These are phyloP conservation scores for Zeuzera pyrina DNA, from an alignment of 2,888 invertebrate genomes.

Conservation along the genomic window DNA sequence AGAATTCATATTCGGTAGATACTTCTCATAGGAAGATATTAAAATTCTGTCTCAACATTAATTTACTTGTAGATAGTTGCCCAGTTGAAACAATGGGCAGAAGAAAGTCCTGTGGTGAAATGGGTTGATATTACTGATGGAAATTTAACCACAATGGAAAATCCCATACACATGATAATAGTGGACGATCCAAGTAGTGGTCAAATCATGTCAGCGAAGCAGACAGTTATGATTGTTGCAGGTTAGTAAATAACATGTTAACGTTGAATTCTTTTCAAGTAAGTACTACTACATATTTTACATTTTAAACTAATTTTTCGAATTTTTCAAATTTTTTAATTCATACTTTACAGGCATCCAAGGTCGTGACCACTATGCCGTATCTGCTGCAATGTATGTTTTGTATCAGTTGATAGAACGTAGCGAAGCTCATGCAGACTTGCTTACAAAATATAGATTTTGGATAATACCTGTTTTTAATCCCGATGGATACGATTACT, in stretches of 20 bases:
- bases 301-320: neutral
- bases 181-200: constrained; percentile 61
- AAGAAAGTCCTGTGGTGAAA: constrained; percentile 51
- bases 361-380: constrained; percentile 60
- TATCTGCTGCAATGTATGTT: constrained; percentile 55
- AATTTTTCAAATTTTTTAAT: neutral
- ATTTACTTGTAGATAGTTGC: constrained; percentile 39
- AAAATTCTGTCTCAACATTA: too few species aligned
- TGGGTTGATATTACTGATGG: constrained; percentile 52
- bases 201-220: constrained; percentile 52
- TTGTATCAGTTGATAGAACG: constrained; percentile 55
- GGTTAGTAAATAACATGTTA: constrained; percentile 24
- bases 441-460: constrained; percentile 50
- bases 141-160: constrained; percentile 57
- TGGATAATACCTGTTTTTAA: constrained; percentile 64
- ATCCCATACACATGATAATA: constrained; percentile 60
- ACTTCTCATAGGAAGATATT: too few species aligned
- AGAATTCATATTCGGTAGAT: too few species aligned
- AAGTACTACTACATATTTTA: neutral
- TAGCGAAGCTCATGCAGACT: constrained; percentile 41
- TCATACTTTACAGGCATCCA: constrained; percentile 41
- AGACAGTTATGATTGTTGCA: constrained; percentile 57
- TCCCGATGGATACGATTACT: constrained; percentile 63
- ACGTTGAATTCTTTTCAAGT: neutral
- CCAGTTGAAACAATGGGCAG: constrained; percentile 53